phyloP scores from a whole-genome alignment of 2,797 vertebrate genomes.

The Amphiprion clarkii region DNA sequence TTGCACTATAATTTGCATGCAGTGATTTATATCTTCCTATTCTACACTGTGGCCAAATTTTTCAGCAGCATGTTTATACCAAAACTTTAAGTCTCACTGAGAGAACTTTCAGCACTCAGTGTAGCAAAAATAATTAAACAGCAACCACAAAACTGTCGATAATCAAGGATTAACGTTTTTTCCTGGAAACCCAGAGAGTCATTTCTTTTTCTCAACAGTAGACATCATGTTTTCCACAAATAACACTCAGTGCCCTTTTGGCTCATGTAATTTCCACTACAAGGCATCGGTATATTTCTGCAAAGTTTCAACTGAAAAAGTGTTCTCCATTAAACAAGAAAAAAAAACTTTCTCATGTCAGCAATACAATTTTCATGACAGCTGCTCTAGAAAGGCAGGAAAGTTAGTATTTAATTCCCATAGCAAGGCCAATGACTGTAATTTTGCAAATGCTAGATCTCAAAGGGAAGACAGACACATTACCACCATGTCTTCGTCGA shows the following conservation, averaged over 20 bases:
- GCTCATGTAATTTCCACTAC: background rate
- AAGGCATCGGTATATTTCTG: slow-evolving; percentile 1
- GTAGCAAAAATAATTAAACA: background rate
- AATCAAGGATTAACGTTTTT: background rate
- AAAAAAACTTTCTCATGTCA: slow-evolving; percentile 2
- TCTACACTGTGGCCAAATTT: background rate
- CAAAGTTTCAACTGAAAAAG: slow-evolving; percentile 16
- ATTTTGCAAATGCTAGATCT: slow-evolving; percentile 55
- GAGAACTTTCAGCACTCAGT: background rate
- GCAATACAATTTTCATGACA: slow-evolving; percentile 29
- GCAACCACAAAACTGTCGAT: background rate
- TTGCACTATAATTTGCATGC: background rate
- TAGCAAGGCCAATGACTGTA: slow-evolving; percentile 42
- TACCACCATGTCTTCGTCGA: slow-evolving; percentile 43
- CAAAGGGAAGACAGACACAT: slow-evolving; percentile 38
- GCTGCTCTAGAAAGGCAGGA: slow-evolving; percentile 25
- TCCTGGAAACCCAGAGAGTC: background rate
- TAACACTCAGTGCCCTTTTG: background rate
- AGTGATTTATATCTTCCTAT: background rate
- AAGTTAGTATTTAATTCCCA: slow-evolving; percentile 43
- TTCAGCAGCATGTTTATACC: background rate
- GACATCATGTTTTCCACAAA: slow-evolving; percentile 10
- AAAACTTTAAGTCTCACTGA: background rate
- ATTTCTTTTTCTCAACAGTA: slow-evolving; percentile 9
- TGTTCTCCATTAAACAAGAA: background rate